Evolutionary conservation across 2,888 invertebrate species (phyloP).

Genomic region (Clepsis dumicolana): DNA sequence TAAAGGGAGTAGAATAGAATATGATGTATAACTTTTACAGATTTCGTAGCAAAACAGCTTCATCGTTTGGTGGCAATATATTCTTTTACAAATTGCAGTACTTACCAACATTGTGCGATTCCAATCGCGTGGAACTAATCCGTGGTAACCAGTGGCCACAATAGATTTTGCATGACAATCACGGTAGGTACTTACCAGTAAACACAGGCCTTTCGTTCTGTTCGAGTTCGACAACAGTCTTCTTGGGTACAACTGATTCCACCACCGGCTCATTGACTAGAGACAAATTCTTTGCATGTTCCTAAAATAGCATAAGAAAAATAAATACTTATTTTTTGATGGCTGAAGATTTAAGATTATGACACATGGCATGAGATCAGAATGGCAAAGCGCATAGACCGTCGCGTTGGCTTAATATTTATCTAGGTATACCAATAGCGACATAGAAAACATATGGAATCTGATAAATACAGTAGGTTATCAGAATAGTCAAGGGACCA

Average conservation of each 20-base stretch:
- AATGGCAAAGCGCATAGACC: background rate
- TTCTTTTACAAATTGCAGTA: background rate
- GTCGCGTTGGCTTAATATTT: too few species aligned
- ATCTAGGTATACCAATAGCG: too few species aligned
- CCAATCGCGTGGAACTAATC: background rate
- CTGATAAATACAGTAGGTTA: too few species aligned
- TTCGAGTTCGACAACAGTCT: constrained; percentile 59
- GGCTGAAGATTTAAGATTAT: background rate
- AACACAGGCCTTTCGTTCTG: constrained; percentile 65
- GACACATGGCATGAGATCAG: background rate
- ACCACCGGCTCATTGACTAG: constrained; percentile 66
- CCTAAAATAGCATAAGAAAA: constrained; percentile 59
- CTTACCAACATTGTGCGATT: background rate
- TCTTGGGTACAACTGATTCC: constrained; percentile 53
- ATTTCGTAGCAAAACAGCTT: background rate
- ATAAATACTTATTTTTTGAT: background rate
- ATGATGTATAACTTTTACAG: too few species aligned
- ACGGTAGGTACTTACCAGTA: constrained; percentile 59
- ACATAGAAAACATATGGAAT: too few species aligned
- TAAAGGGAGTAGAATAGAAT: too few species aligned
- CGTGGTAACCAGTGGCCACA: background rate
- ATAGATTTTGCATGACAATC: constrained; percentile 49
- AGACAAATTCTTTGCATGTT: constrained; percentile 65
- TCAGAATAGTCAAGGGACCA: too few species aligned
- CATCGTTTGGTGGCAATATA: background rate